These are phyloP conservation scores for Eleginops maclovinus DNA, from an alignment of 2,113 vertebrate genomes.

Conservation along the genomic window DNA sequence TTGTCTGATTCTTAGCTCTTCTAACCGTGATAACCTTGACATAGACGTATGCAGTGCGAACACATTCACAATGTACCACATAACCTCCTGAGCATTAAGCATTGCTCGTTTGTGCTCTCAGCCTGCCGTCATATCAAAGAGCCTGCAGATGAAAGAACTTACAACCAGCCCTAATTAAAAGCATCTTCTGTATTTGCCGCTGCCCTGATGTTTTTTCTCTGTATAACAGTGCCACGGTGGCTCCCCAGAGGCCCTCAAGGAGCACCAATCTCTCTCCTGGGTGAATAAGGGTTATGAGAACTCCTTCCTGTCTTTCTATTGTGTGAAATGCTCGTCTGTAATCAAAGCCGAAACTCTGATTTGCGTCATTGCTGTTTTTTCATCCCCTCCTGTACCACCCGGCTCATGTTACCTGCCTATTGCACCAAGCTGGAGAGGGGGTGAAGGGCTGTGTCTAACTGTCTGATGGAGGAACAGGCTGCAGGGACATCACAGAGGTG, in stretches of 20 bases:
- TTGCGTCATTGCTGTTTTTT: slow-evolving; percentile 20
- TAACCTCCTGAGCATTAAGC: background rate
- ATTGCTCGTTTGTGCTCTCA: background rate
- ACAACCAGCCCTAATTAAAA: slow-evolving; percentile 47
- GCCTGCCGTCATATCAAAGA: slow-evolving; percentile 51
- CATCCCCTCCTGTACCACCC: background rate
- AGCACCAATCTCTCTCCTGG: background rate
- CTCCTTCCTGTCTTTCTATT: background rate
- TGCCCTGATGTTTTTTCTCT: background rate
- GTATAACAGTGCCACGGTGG: slow-evolving; percentile 18
- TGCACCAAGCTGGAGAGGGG: background rate
- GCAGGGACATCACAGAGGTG: background rate
- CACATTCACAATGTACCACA: background rate
- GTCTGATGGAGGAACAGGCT: background rate
- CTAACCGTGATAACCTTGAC: slow-evolving; percentile 15
- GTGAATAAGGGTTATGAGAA: background rate
- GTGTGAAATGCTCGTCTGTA: background rate
- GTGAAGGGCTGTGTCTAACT: background rate
- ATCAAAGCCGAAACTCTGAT: slow-evolving; percentile 36
- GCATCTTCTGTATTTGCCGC: slow-evolving; percentile 19
- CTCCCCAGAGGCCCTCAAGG: slow-evolving; percentile 29
- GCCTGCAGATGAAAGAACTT: slow-evolving; percentile 45
- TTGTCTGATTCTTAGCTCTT: background rate
- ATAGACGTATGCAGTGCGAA: background rate
- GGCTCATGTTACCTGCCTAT: slow-evolving; percentile 16